Evolutionary conservation across 2,113 vertebrate species (phyloP).

Genomic region (Sinocyclocheilus maitianheensis): DNA sequence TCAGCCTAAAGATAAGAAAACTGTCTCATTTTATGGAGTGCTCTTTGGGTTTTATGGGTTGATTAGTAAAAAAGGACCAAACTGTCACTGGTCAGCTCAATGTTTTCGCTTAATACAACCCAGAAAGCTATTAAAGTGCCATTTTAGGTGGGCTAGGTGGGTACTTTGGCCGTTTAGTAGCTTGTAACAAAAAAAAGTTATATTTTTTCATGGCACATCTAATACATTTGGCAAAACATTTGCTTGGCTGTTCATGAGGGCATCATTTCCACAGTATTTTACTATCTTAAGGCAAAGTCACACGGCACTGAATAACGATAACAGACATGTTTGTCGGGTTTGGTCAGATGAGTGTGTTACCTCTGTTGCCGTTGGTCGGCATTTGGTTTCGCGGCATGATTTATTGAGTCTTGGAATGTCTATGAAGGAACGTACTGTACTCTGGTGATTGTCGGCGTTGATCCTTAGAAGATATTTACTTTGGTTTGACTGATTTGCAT

Average conservation of each 20-base stretch:
- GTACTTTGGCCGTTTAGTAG: neutral
- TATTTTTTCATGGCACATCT: neutral
- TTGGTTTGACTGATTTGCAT: neutral
- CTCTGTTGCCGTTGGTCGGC: neutral
- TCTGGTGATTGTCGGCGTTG: neutral
- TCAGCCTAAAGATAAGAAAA: slow-evolving; percentile 35
- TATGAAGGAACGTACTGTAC: neutral
- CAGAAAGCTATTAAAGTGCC: slow-evolving; percentile 18
- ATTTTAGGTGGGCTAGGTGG: neutral
- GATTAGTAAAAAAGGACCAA: neutral
- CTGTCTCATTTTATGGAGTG: slow-evolving; percentile 7
- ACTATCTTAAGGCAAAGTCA: neutral
- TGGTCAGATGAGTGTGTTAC: neutral
- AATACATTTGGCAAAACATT: neutral
- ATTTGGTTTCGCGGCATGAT: neutral
- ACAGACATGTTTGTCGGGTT: neutral
- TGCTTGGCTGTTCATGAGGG: neutral
- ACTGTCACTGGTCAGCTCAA: neutral
- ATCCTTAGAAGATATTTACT: neutral
- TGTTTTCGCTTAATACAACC: neutral
- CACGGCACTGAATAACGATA: neutral
- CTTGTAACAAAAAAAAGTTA: neutral
- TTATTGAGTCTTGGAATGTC: neutral
- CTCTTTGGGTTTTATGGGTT: slow-evolving; percentile 35
- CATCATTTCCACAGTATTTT: neutral